Base-by-base conservation (phyloP, 2,888 invertebrate species). In the Anthrax anthrax region DNA sequence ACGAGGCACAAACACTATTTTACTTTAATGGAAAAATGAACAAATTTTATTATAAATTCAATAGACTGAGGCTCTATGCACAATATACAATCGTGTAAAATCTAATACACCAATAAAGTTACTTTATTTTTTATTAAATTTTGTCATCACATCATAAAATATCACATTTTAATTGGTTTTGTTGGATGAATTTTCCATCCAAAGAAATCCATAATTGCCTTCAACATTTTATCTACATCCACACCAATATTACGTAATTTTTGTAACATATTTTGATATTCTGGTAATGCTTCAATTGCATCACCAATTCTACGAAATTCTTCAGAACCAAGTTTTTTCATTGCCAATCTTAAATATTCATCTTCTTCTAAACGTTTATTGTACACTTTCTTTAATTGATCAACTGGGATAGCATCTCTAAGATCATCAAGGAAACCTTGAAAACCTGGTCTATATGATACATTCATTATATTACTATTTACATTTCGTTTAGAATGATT, bases 281-380 rank as follows among this genome's bases (percentile, higher is more conserved):
- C 51, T 6, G 37, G 42, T 29, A 47, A 41, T 3, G 47, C 51
- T 41, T 51, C 47, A 37, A 51, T 51, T 14, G 49, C 49, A 43
- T 47, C 49, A 37, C 51, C 51, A 41, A 51, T 47, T 39, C 17
- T 12, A 18, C 51, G 40, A 42, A 51, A 51, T 18, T 49, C 49
- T n/a, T 45, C 46, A 9, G 51, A 51, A 10, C 48, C 46, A 41
- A 51, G 42, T 46, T 46, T 49, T 12, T 39, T 37, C 47, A 51
- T 44, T 5, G 51, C 51, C n/a, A 44, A 32, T 17, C 40, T 19
- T n/a, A 49, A 40, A 37, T 42, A 49, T 39, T 46, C 43, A 43
- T 51, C 51, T n/a, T 47, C 47, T 19, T 38, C 40, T 29, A 43
- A 44, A 18, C 43, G 46, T 27, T 41, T 32, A 27, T 36, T 19